Evolutionary conservation across 2,797 vertebrate species (phyloP).

Genomic region (Hippoglossus hippoglossus): DNA sequence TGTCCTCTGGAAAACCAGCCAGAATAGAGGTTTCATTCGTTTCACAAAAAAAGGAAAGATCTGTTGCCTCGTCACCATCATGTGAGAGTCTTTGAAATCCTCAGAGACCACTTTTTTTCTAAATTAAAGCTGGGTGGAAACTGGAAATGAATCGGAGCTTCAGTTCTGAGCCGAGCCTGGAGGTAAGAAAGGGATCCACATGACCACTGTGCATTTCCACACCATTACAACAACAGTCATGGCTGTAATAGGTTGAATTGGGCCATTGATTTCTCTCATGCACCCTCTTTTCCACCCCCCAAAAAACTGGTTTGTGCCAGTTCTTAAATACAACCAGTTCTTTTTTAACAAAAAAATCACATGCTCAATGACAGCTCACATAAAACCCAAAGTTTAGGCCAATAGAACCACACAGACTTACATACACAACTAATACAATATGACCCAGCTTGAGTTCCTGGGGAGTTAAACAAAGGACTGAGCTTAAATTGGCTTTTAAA

Average conservation of each 20-base stretch:
- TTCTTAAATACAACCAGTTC: constrained; percentile 66
- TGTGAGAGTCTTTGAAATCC: constrained; percentile 77
- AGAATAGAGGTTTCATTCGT: constrained; percentile 52
- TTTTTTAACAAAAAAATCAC: constrained; percentile 70
- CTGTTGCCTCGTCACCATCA: constrained; percentile 62
- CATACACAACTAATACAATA: constrained; percentile 46
- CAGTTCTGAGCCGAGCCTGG: constrained; percentile 71
- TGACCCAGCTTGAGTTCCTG: constrained; percentile 62
- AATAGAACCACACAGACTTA: constrained; percentile 33
- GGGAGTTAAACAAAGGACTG: constrained; percentile 73
- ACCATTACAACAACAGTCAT: constrained; percentile 79
- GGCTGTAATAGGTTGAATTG: constrained; percentile 78
- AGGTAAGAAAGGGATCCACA: constrained; percentile 75
- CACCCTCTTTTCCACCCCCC: constrained; percentile 45
- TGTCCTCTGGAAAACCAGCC: constrained; percentile 70
- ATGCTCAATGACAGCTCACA: constrained; percentile 54
- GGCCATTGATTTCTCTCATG: constrained; percentile 75
- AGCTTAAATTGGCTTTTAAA: constrained; percentile 78
- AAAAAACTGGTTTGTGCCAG: constrained; percentile 68
- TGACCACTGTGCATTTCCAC: constrained; percentile 79
- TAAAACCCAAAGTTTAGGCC: constrained; percentile 41
- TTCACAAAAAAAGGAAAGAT: constrained; percentile 51
- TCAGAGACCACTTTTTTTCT: constrained; percentile 51
- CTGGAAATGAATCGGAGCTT: constrained; percentile 73
- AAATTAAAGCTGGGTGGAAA: constrained; percentile 74